Base-by-base conservation (phyloP, 2,113 vertebrate genomes). In the Dasypus novemcinctus region DNA sequence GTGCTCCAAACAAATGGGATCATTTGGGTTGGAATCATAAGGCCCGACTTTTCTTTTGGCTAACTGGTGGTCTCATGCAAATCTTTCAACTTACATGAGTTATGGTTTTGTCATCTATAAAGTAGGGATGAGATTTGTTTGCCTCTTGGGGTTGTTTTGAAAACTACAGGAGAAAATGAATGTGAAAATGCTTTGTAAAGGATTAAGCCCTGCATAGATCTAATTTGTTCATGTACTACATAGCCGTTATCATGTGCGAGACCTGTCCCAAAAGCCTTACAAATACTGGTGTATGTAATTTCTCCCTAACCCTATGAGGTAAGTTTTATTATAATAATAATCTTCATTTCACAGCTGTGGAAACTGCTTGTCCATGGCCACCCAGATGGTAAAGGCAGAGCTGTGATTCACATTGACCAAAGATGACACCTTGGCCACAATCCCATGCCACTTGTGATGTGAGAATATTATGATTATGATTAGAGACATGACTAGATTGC, bases 241-340 rank as follows among this genome's bases (percentile, higher is more conserved):
- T 9, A 80, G 83, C 38, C 54, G 94, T 86, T 66, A 93, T 95
- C 91, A 27, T 63, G 75, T 90, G 87, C 69, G 91, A 90, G 17
- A 38, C 59, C 57, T 81, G 57, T 80, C 97, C 79, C 71, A 89
- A 89, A 90, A 95, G 80, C 90, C 89, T 93, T 95, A 61, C 75
- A 96, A 89, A 94, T 95, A 93, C 90, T 94, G 90, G 80, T 72
- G 91, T 64, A 91, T 79, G 25, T 91, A 95, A 91, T 96, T 75
- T 93, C 90, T 61, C 52, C 80, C 64, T 89, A 94, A 87, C 72
- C 46, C 46, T 81, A 23, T 74, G 54, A 95, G 75, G 64, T 90
- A 66, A 59, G 29, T 89, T 88, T 93, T 63, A 59, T 90, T 91
- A 64, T 86, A 63, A 76, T 64, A 82, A 90, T 46, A 64, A 49